Evolutionary conservation across 1,140 invertebrate species (phyloP).

Genomic region (Maconellicoccus hirsutus): DNA sequence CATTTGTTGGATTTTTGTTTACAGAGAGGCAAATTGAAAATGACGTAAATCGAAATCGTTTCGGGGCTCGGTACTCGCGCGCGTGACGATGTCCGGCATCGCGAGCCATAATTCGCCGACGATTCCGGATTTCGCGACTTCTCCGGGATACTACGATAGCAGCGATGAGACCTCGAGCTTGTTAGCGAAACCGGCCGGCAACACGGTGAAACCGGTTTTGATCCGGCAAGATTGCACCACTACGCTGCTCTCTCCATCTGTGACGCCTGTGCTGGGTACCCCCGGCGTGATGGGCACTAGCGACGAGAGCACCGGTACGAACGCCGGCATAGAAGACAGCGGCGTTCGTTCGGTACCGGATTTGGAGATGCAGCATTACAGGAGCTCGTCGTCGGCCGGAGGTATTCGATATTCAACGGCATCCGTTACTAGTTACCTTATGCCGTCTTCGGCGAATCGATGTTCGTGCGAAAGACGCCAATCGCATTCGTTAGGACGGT

Average conservation of each 20-base stretch:
- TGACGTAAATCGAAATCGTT: neutral
- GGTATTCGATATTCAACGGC: conserved; percentile 38
- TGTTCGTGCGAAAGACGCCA: conserved; percentile 34
- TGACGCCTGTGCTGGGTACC: conserved; percentile 57
- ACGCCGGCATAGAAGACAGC: conserved; percentile 42
- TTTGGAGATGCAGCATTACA: conserved; percentile 74
- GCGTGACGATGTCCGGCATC: neutral
- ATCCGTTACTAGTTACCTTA: conserved; percentile 23
- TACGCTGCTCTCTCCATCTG: conserved; percentile 48
- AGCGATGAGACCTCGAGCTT: conserved; percentile 67
- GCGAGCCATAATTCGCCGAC: neutral
- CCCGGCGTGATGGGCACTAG: conserved; percentile 52
- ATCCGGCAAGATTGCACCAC: conserved; percentile 72
- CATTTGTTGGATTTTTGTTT: too few relatives aligned
- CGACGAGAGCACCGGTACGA: conserved; percentile 51
- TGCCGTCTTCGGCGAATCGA: conserved; percentile 44
- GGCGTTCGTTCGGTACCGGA: conserved; percentile 75
- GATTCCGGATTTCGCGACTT: neutral
- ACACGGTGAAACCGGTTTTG: conserved; percentile 56
- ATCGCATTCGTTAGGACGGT: conserved; percentile 35
- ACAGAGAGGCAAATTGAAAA: neutral
- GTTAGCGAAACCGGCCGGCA: conserved; percentile 44
- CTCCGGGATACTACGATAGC: conserved; percentile 50
- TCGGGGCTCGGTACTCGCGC: neutral
- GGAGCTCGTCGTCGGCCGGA: conserved; percentile 38